These are phyloP conservation scores for Neelides sp. DNA, from an alignment of 1,140 invertebrate genomes.

Conservation along the genomic window DNA sequence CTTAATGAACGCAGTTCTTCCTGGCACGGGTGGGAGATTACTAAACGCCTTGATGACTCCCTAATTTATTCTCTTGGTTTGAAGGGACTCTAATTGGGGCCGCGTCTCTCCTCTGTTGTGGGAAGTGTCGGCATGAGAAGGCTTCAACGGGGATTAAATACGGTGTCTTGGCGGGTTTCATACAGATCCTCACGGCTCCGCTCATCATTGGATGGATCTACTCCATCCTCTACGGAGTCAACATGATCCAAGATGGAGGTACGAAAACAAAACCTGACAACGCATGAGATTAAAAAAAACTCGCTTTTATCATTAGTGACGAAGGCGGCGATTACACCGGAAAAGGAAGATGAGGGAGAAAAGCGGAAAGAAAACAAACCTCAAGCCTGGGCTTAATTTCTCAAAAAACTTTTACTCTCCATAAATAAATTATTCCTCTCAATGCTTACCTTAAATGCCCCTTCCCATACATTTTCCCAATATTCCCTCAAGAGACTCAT, in stretches of 20 bases:
- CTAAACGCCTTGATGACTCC: not conserved
- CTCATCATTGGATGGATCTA: slow-evolving; percentile 44
- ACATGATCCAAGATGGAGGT: slow-evolving; percentile 41
- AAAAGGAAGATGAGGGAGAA: slow-evolving; percentile 6
- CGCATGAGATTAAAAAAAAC: not conserved
- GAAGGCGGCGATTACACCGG: slow-evolving; percentile 15
- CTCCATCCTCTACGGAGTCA: slow-evolving; percentile 43
- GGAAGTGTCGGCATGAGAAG: slow-evolving; percentile 36
- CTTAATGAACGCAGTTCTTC: slow-evolving; percentile 39
- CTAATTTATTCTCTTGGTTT: slow-evolving; percentile 1
- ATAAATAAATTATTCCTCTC: too few species aligned
- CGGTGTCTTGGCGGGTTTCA: slow-evolving; percentile 36
- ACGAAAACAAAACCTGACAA: slow-evolving; percentile 26
- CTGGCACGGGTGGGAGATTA: slow-evolving; percentile 38
- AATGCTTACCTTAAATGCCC: too few species aligned
- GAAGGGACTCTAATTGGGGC: slow-evolving; percentile 40
- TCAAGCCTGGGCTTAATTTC: slow-evolving; percentile 6
- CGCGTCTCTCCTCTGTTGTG: slow-evolving; percentile 39
- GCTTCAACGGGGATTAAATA: slow-evolving; percentile 36
- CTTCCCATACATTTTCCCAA: too few species aligned
- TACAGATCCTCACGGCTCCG: slow-evolving; percentile 36
- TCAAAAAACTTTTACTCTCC: not conserved
- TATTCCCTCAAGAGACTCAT: too few species aligned
- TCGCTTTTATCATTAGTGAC: slow-evolving; percentile 13
- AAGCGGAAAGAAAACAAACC: slow-evolving; percentile 1